Evolutionary conservation across 1,140 invertebrate genomes (phyloP), one percentile per base, ranked within the genome.

Genomic region (Physella acuta): DNA sequence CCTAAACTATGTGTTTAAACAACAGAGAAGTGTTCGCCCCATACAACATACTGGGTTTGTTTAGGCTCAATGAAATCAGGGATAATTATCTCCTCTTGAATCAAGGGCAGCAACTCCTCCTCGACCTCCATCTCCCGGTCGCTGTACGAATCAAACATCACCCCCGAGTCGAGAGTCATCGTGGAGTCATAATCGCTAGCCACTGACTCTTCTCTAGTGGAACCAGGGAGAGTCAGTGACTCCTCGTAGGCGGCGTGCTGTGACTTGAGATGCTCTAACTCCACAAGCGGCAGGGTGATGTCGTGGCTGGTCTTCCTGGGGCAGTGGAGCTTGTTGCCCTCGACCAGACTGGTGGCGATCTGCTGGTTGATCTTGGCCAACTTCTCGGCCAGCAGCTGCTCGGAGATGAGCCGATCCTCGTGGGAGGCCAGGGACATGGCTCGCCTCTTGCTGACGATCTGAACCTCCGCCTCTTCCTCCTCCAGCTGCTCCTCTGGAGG

Each of bases 121-220:
- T 68, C 66, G 17, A 14, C 24, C 58, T 60, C 58, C 51, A 67
- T 4, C 39, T 67, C 64, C 3, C 53, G n/a, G 37, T 68, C 66
- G 28, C 66, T 68, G 33, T 56, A 68, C 2, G 66, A 68, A 17
- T 70, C 71, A 17, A 68, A 44, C 33, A 52, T 66, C 14, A 73
- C 44, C 11, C 71, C 71, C 0, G 71, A 73, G 26, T 73, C 71
- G 67, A 70, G 34, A 2, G 70, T 71, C 55, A 67, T 36, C 33
- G 37, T 24, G 0, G 70, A 71, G 17, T 67, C 73, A 34, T 67
- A 71, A 28, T 74, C 73, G 33, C 73, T 74, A 31, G 62, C 30
- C 55, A 72, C 39, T 2, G 73, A 74, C 36, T 74, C 66, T 11
- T 71, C 70, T 11, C 66, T 52, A 0, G 73, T 71, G 33, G 63